These are phyloP conservation scores for Sesamia inferens DNA, from an alignment of 2,888 invertebrate genomes.

Conservation along the genomic window DNA sequence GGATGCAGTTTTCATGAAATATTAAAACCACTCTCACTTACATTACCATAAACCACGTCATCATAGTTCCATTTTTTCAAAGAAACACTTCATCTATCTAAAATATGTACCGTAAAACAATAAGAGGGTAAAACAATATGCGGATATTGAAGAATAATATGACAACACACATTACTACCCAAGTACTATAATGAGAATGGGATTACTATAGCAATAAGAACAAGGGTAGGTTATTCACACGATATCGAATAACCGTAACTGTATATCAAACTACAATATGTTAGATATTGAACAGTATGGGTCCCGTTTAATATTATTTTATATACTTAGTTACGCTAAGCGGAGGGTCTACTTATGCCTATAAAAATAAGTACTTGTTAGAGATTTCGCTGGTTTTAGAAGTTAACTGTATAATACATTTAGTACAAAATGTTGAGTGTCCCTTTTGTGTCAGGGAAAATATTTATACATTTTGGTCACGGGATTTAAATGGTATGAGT, in stretches of 20 bases:
- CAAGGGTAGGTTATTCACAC: conserved; percentile 55
- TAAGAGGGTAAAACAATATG: neutral
- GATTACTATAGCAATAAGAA: conserved; percentile 47
- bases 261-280: conserved; percentile 59
- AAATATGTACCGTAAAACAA: neutral
- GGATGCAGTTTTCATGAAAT: conserved; percentile 8
- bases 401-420: conserved; percentile 27
- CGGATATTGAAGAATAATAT: conserved; percentile 10
- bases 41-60: neutral
- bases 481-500: conserved; percentile 8
- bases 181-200: conserved; percentile 28
- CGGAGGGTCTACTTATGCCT: conserved; percentile 48
- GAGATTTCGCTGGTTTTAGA: conserved; percentile 39
- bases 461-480: conserved; percentile 40
- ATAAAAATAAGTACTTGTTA: conserved; percentile 55
- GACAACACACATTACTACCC: conserved; percentile 3
- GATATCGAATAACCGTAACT: conserved; percentile 67
- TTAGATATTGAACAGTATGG: conserved; percentile 63
- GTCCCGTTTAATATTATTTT: conserved; percentile 56
- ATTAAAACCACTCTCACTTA: conserved; percentile 3
- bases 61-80: neutral
- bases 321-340: conserved; percentile 56
- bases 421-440: conserved; percentile 26
- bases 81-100: neutral
- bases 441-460: conserved; percentile 42